Percentiles rank a stretch among this genome's conserved stretches.
These are phyloP conservation scores for Watsonalla binaria DNA, from an alignment of 2,888 invertebrate genomes.

Conservation along the genomic window DNA sequence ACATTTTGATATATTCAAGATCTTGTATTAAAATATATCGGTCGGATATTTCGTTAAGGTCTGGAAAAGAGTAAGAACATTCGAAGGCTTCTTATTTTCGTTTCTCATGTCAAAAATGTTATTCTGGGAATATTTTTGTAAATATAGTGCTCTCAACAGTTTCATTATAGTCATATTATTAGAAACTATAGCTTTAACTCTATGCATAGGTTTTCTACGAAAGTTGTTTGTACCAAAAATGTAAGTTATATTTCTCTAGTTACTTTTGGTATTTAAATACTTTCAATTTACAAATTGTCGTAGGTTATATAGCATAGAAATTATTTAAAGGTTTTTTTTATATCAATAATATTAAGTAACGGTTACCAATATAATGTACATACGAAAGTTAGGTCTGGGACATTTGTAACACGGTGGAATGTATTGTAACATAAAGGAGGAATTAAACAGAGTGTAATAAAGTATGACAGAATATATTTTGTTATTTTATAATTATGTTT, in stretches of 20 bases:
- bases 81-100: not conserved
- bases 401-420: slow-evolving; percentile 42
- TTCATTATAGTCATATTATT: slow-evolving; percentile 69
- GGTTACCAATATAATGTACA: slow-evolving; percentile 68
- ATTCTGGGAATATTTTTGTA: slow-evolving; percentile 24
- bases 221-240: slow-evolving; percentile 75
- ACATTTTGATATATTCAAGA: too few relatives aligned
- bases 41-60: not conserved
- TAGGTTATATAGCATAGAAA: slow-evolving; percentile 46
- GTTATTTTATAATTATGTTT: not conserved
- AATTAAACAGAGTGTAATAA: slow-evolving; percentile 63
- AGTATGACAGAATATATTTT: slow-evolving; percentile 45
- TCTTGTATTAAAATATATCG: not conserved
- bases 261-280: slow-evolving; percentile 64
- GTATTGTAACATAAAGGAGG: slow-evolving; percentile 42
- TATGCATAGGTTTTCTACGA: slow-evolving; percentile 45
- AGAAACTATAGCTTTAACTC: slow-evolving; percentile 73
- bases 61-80: not conserved
- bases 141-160: slow-evolving; percentile 48
- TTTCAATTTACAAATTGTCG: slow-evolving; percentile 70
- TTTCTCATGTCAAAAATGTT: slow-evolving; percentile 4
- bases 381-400: slow-evolving; percentile 46
- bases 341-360: slow-evolving; percentile 46
- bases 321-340: slow-evolving; percentile 60
- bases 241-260: slow-evolving; percentile 65